phyloP scores from a whole-genome alignment of 2,888 invertebrate genomes.

The Drosophila testacea region DNA sequence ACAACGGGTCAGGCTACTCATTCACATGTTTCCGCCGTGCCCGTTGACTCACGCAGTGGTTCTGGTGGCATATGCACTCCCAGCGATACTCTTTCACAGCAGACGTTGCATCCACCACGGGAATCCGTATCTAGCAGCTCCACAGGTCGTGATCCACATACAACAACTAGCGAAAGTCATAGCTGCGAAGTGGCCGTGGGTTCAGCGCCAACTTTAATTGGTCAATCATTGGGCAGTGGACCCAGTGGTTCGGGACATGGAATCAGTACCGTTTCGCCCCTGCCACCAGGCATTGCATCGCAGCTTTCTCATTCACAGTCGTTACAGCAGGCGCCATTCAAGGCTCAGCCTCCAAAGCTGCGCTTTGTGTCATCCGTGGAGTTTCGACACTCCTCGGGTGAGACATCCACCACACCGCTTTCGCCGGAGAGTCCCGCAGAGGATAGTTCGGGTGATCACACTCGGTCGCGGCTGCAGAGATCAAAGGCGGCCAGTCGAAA shows the following conservation, averaged over 20 bases:
- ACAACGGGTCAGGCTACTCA: constrained; percentile 85
- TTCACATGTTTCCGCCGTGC: constrained; percentile 84
- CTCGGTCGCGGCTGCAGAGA: constrained; percentile 91
- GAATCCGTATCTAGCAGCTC: constrained; percentile 88
- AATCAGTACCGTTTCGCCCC: constrained; percentile 68
- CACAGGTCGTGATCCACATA: constrained; percentile 86
- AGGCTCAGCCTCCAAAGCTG: constrained; percentile 88
- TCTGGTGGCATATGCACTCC: constrained; percentile 85
- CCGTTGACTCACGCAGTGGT: constrained; percentile 85
- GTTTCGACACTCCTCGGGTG: constrained; percentile 92
- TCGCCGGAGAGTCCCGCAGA: constrained; percentile 90
- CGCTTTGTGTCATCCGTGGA: constrained; percentile 94
- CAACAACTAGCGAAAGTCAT: constrained; percentile 84
- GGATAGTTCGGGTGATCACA: constrained; percentile 88
- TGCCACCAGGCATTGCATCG: constrained; percentile 83
- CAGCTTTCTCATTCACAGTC: constrained; percentile 85
- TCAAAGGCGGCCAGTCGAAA: constrained; percentile 97
- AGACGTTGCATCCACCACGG: constrained; percentile 85
- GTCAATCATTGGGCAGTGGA: constrained; percentile 56
- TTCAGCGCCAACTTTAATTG: constrained; percentile 80
- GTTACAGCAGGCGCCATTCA: constrained; percentile 84
- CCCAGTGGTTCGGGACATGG: constrained; percentile 70
- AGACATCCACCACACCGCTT: constrained; percentile 90
- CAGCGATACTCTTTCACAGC: constrained; percentile 85
- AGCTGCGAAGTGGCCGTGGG: constrained; percentile 82